These are phyloP conservation scores for Ennomos fuscantarius DNA, from an alignment of 2,888 invertebrate genomes.

Conservation along the genomic window DNA sequence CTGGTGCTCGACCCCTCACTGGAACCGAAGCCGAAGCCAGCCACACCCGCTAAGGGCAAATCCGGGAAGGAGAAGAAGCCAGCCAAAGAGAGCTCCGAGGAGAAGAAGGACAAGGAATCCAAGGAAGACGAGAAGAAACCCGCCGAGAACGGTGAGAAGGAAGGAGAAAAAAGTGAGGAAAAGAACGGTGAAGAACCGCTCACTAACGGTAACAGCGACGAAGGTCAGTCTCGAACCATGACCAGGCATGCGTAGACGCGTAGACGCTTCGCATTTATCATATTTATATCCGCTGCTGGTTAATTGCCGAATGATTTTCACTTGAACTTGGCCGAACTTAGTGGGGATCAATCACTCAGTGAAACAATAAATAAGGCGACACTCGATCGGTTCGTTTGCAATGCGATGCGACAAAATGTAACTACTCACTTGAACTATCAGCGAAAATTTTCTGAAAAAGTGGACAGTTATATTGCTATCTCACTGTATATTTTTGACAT, in stretches of 20 bases:
- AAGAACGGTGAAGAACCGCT: constrained; percentile 82
- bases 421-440: too few species aligned
- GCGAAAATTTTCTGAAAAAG: too few species aligned
- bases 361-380: background rate
- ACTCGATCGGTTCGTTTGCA: background rate
- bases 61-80: constrained; percentile 89
- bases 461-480: too few species aligned
- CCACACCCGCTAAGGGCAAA: constrained; percentile 91
- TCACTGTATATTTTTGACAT: too few species aligned
- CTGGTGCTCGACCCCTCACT: constrained; percentile 92
- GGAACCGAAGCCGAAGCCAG: constrained; percentile 92
- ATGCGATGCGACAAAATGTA: constrained; percentile 8
- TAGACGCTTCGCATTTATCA: constrained; percentile 62
- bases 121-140: constrained; percentile 84
- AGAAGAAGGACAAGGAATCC: constrained; percentile 86
- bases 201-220: constrained; percentile 84
- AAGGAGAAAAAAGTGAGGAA: constrained; percentile 73
- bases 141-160: constrained; percentile 78
- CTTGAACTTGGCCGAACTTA: constrained; percentile 18
- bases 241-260: constrained; percentile 63
- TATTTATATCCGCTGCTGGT: constrained; percentile 16
- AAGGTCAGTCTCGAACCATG: constrained; percentile 80
- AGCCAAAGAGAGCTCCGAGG: constrained; percentile 87
- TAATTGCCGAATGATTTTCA: constrained; percentile 15
- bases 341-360: background rate